Conservation (phyloP, 2,113 vertebrate genomes). For the Callospermophilus lateralis region DNA sequence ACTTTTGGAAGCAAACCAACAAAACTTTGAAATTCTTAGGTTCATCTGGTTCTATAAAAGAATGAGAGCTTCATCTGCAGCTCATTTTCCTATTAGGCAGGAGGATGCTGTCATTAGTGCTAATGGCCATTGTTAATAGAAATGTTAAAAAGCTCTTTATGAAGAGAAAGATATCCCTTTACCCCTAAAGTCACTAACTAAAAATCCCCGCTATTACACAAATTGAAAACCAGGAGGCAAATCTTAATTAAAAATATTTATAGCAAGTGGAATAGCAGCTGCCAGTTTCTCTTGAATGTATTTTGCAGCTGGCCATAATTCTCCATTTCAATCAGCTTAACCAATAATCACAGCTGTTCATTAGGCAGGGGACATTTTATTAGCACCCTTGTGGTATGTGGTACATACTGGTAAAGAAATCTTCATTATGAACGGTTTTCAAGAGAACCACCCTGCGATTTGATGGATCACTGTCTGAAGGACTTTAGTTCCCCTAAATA, state of each 20-base stretch:
- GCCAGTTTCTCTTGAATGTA: conserved; percentile 85
- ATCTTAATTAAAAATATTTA: conserved; percentile 91
- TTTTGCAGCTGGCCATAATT: conserved; percentile 88
- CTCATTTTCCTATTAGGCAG: conserved; percentile 73
- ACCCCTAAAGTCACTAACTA: conserved; percentile 78
- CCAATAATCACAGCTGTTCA: conserved; percentile 88
- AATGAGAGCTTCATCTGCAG: conserved; percentile 59
- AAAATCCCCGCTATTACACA: conserved; percentile 82
- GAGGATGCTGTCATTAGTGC: not conserved
- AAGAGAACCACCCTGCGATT: conserved; percentile 80
- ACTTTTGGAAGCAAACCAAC: conserved; percentile 19
- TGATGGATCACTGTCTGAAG: conserved; percentile 78
- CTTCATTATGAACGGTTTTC: conserved; percentile 77
- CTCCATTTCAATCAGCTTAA: conserved; percentile 87
- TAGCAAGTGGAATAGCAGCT: conserved; percentile 87
- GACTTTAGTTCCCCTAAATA: conserved; percentile 70
- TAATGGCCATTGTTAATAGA: conserved; percentile 66
- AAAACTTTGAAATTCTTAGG: conserved; percentile 6
- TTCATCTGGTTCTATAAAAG: conserved; percentile 6
- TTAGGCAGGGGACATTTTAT: conserved; percentile 85
- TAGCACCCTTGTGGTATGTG: conserved; percentile 79
- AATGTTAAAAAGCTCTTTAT: conserved; percentile 78
- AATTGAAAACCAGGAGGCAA: conserved; percentile 87
- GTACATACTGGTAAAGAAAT: conserved; percentile 75
- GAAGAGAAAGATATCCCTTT: conserved; percentile 79